phyloP scores from a whole-genome alignment of 2,888 invertebrate genomes.

The Hanleya hanleyi region DNA sequence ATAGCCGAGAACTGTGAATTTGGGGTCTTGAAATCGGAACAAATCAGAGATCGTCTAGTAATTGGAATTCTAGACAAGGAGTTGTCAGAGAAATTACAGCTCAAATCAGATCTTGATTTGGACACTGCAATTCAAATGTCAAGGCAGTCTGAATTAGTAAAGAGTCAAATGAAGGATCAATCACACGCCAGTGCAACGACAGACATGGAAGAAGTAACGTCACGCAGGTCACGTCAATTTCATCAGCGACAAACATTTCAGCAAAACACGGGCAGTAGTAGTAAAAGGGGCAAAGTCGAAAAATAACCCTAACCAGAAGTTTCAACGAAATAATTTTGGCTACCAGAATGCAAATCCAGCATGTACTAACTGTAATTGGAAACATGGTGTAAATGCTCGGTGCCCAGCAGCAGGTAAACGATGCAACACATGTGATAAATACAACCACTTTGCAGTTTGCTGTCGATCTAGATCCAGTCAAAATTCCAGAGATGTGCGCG shows the following conservation, averaged over 20 bases:
- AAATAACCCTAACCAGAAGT: too few relatives aligned
- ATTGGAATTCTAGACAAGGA: background rate
- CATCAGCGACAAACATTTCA: background rate
- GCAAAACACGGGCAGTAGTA: background rate
- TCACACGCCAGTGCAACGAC: background rate
- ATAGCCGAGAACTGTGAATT: background rate
- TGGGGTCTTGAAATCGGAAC: background rate
- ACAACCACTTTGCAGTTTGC: too few relatives aligned
- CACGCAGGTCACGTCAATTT: too few relatives aligned
- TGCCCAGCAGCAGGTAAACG: too few relatives aligned
- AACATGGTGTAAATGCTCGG: too few relatives aligned
- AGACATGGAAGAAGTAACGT: background rate
- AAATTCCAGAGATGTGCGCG: too few relatives aligned
- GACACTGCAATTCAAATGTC: background rate
- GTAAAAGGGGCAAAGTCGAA: too few relatives aligned
- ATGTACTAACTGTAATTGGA: too few relatives aligned
- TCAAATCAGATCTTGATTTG: background rate
- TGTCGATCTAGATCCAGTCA: too few relatives aligned
- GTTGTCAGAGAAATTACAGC: background rate
- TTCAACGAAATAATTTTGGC: too few relatives aligned
- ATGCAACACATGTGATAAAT: too few relatives aligned
- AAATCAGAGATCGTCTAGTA: background rate
- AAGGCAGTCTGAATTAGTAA: background rate
- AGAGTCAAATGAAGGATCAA: conserved; percentile 2
- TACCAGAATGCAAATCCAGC: too few relatives aligned